Conservation (phyloP, 2,797 vertebrate species). For the Champsocephalus esox region DNA sequence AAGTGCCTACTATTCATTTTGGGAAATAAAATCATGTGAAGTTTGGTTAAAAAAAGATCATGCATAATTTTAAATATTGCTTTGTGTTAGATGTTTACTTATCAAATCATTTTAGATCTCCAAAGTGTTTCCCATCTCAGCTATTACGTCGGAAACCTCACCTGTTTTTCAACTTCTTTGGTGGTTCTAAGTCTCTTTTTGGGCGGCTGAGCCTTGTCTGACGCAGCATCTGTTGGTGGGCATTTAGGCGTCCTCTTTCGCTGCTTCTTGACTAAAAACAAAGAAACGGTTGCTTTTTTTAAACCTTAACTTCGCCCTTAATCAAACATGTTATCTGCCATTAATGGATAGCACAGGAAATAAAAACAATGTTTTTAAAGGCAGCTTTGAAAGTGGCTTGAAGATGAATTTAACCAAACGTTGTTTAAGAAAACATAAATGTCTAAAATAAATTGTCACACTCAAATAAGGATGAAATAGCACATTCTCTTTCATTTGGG, state of each 20-base stretch:
- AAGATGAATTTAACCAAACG: not conserved
- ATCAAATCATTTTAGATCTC: accelerated
- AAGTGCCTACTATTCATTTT: not conserved
- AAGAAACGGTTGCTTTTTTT: not conserved
- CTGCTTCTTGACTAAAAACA: slow-evolving; percentile 54
- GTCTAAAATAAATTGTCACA: slow-evolving; percentile 2
- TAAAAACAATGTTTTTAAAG: not conserved
- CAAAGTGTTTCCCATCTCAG: not conserved
- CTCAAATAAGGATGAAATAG: not conserved
- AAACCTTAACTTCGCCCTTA: not conserved
- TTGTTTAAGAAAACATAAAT: slow-evolving; percentile 6
- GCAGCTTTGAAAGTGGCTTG: not conserved
- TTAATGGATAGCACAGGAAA: not conserved
- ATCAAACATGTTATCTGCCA: not conserved
- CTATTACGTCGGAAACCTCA: slow-evolving; percentile 22
- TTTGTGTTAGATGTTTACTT: not conserved
- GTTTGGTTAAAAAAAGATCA: too few relatives aligned
- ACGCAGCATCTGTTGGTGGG: slow-evolving; percentile 77
- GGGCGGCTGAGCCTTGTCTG: slow-evolving; percentile 70
- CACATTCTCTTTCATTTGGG: not conserved
- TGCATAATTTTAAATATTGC: not conserved
- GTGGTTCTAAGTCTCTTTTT: slow-evolving; percentile 73
- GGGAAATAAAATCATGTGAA: too few relatives aligned
- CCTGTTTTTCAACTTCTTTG: slow-evolving; percentile 66
- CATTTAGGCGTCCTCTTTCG: slow-evolving; percentile 70